These are phyloP conservation scores for Pheosia gnoma DNA, from an alignment of 2,888 invertebrate species.

Conservation along the genomic window DNA sequence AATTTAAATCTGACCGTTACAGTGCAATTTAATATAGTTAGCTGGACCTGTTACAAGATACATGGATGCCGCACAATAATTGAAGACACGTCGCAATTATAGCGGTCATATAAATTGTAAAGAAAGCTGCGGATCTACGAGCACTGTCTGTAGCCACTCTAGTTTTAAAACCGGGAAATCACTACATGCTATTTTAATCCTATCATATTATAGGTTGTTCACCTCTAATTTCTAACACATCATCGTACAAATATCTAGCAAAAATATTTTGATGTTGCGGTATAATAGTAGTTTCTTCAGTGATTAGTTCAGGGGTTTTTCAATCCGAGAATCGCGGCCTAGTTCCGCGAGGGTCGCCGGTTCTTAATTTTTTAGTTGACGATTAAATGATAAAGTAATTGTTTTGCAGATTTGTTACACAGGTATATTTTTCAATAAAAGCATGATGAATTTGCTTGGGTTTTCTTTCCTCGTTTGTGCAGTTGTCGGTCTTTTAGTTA, in stretches of 20 bases:
- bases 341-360: too few relatives aligned
- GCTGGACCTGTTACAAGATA: not conserved
- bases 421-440: too few relatives aligned
- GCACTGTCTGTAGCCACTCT: not conserved
- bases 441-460: too few relatives aligned
- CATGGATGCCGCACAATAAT: not conserved
- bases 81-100: not conserved
- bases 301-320: not conserved
- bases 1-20: too few relatives aligned
- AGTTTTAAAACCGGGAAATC: not conserved
- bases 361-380: too few relatives aligned
- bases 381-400: too few relatives aligned
- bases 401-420: too few relatives aligned
- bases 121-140: not conserved
- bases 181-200: not conserved
- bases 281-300: not conserved
- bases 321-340: too few relatives aligned
- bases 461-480: too few relatives aligned
- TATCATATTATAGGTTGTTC: slow-evolving; percentile 4
- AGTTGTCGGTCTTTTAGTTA: too few relatives aligned
- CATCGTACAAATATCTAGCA: slow-evolving; percentile 1
- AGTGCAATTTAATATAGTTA: not conserved
- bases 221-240: not conserved
- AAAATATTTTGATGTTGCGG: not conserved
- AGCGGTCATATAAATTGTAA: not conserved